These are phyloP conservation scores for Brachylomia viminalis DNA, from an alignment of 2,888 invertebrate species.

Conservation along the genomic window DNA sequence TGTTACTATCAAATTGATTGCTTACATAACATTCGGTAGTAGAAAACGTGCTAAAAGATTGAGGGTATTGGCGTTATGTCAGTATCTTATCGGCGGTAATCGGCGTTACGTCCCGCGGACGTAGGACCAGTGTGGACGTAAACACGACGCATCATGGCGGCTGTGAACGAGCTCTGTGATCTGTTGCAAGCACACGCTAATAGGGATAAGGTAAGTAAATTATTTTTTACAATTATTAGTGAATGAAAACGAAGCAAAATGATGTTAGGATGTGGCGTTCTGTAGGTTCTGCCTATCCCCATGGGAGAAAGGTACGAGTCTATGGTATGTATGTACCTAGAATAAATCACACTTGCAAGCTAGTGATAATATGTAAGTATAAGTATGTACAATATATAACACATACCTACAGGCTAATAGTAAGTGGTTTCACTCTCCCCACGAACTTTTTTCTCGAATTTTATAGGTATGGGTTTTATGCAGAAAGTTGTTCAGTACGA, in stretches of 20 bases:
- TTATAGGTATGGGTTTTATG: no score
- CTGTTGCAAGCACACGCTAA: conserved; percentile 94
- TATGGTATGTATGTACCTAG: not conserved
- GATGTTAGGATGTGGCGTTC: not conserved
- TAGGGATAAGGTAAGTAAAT: conserved; percentile 93
- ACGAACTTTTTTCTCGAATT: no score
- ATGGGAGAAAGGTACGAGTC: not conserved
- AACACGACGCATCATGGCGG: conserved; percentile 71
- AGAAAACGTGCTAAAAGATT: conserved; percentile 30
- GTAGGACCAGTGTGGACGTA: conserved; percentile 48
- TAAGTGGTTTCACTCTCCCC: not conserved
- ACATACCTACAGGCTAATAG: no score
- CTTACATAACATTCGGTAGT: conserved; percentile 56
- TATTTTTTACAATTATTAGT: not conserved
- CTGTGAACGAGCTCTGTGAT: conserved; percentile 90
- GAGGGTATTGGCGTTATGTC: conserved; percentile 17
- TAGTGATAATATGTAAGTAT: no score
- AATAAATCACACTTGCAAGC: no score
- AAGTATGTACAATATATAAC: not conserved
- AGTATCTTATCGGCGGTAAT: conserved; percentile 58
- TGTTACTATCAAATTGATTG: conserved; percentile 47
- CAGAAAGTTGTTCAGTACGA: not conserved
- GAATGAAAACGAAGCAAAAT: not conserved
- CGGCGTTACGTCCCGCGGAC: conserved; percentile 24
- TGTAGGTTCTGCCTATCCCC: not conserved